phyloP scores from a whole-genome alignment of 2,113 vertebrate species.

The Cyprinus carpio region DNA sequence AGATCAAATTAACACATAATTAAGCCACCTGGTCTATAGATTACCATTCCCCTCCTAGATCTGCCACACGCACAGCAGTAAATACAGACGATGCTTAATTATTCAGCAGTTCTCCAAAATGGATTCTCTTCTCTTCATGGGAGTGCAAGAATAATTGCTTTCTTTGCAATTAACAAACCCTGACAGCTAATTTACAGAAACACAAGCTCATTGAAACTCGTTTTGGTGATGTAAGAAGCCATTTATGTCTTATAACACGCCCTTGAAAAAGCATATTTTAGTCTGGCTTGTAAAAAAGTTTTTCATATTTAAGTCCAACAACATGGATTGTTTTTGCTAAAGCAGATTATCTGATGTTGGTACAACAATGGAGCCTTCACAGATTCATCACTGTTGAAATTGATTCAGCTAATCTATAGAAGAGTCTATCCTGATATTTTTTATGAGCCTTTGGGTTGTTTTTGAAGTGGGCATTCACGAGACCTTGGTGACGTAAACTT shows the following conservation, averaged over 20 bases:
- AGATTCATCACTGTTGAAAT: background rate
- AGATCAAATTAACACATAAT: slow-evolving; percentile 12
- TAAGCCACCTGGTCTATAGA: background rate
- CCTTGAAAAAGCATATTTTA: background rate
- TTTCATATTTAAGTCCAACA: background rate
- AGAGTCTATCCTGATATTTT: background rate
- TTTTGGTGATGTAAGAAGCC: slow-evolving; percentile 10
- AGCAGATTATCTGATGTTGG: background rate
- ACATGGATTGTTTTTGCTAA: slow-evolving; percentile 3
- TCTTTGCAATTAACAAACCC: slow-evolving; percentile 7
- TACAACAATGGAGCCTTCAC: background rate
- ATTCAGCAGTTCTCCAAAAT: slow-evolving; percentile 32
- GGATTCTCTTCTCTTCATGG: slow-evolving; percentile 13
- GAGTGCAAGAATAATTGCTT: background rate
- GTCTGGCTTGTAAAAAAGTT: background rate
- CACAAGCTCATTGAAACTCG: background rate
- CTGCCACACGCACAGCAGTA: slow-evolving; percentile 1
- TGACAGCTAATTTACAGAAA: slow-evolving; percentile 1
- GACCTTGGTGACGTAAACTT: background rate
- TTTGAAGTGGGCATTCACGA: background rate
- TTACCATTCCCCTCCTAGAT: background rate
- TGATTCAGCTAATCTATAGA: background rate
- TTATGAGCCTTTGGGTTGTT: background rate
- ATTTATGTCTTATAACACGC: background rate
- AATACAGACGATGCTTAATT: slow-evolving; percentile 39